Percentiles rank a stretch among this genome's conserved stretches.
phyloP scores from a whole-genome alignment of 2,113 vertebrate genomes.

The Crotalus viridis region DNA sequence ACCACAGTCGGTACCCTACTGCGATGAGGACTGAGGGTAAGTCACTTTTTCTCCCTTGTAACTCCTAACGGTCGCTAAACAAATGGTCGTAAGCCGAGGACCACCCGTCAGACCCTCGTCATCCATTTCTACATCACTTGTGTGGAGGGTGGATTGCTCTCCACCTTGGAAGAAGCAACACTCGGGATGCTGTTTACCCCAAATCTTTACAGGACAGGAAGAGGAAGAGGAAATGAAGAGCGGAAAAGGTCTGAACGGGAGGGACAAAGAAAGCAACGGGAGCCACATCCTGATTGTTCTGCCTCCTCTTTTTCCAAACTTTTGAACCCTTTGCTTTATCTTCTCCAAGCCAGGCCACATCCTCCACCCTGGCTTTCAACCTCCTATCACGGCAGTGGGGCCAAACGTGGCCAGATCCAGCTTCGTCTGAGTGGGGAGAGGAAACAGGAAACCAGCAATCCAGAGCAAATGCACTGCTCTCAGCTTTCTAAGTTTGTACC shows the following conservation, averaged over 20 bases:
- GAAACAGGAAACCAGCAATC: conserved; percentile 55
- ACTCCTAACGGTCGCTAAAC: too few species aligned
- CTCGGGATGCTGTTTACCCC: background rate
- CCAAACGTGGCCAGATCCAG: conserved; percentile 42
- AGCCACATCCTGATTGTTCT: background rate
- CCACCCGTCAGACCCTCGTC: too few species aligned
- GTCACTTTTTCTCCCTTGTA: too few species aligned
- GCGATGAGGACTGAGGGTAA: too few species aligned
- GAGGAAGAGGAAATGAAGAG: background rate
- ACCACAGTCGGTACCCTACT: too few species aligned
- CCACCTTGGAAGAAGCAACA: background rate
- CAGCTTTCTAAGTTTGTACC: background rate
- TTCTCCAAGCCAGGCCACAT: background rate
- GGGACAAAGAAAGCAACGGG: background rate
- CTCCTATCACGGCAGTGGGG: conserved; percentile 42
- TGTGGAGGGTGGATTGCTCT: background rate
- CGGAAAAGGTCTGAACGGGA: background rate
- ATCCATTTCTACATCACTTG: too few species aligned
- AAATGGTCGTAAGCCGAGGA: too few species aligned
- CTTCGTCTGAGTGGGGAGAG: conserved; percentile 34
- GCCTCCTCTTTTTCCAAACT: background rate
- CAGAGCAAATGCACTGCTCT: conserved; percentile 37
- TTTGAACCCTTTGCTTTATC: background rate
- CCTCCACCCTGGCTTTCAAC: conserved; percentile 34
- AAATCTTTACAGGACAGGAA: background rate